phyloP scores from a whole-genome alignment of 2,113 vertebrate genomes.

The Odocoileus virginianus region DNA sequence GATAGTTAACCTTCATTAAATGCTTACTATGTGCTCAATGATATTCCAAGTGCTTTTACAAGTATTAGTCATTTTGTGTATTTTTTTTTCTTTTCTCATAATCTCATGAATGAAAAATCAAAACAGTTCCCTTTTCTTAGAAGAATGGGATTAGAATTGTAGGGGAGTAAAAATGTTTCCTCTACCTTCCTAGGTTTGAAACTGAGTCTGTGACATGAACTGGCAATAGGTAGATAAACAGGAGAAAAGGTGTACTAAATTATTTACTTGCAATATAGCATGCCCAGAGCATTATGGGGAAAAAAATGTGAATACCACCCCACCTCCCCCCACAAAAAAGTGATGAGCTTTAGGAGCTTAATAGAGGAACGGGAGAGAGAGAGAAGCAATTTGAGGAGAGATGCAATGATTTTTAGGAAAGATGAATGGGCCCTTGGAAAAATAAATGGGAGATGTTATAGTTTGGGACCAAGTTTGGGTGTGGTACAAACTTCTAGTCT shows the following conservation, averaged over 20 bases:
- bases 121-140: background rate
- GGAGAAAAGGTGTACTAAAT: background rate
- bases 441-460: background rate
- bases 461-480: background rate
- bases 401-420: background rate
- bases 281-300: background rate
- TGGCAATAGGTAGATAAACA: background rate
- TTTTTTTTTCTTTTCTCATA: background rate
- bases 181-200: background rate
- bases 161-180: background rate
- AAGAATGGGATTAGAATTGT: background rate
- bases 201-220: background rate
- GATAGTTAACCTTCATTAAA: background rate
- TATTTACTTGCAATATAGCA: background rate
- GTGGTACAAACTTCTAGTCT: background rate
- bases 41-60: background rate
- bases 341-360: background rate
- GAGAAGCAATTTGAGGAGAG: background rate
- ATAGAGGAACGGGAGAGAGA: background rate
- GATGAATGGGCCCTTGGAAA: background rate
- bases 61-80: background rate
- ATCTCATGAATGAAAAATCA: background rate
- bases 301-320: background rate
- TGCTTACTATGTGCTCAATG: background rate
- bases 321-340: background rate